Base-by-base conservation (phyloP, 2,797 vertebrate genomes). In the Chelon auratus region DNA sequence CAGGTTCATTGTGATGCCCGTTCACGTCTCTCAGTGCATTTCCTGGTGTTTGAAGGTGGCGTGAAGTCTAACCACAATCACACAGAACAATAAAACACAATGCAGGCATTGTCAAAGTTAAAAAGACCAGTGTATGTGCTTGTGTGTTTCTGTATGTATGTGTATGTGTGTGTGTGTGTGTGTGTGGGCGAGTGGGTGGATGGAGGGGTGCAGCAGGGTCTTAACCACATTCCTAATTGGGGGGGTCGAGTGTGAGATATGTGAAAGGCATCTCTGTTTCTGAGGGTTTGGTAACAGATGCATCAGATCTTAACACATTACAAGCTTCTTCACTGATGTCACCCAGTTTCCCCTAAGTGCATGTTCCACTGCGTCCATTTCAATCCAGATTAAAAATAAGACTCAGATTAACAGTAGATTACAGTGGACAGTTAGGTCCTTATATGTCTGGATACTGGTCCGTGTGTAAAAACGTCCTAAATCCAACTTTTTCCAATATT, bases 151-250 rank as follows among this genome's bases (percentile, higher is more conserved):
- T 61, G 58, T 42, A n/a, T 48, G 50, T 59, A 55, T 62, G 55
- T n/a, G n/a, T n/a, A n/a, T n/a, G n/a, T 15, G 37, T n/a, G 13
- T 50, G 36, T 37, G 22, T 57, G 24, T n/a, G 52, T 54, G 50
- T 4, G 48, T 13, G 43, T 52, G 68, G n/a, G 45, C 52, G 33
- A 45, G 72, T 56, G 43, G 14, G 24, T 40, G 59, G 22, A 37
- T 53, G 9, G 43, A 52, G 48, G 60, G 43, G 60, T 59, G 74
- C 3, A 40, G 59, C 20, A 52, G 69, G 64, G 71, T 75, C 52
- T 76, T 59, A 54, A 62, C 77, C 81, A 89, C 84, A 89, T 88
- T 88, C 83, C 82, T 83, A 89, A 88, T 85, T 81, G 81, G 52
- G 43, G 54, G 50, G 43, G 54, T 80, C 24, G 57, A 20, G 71